These are phyloP conservation scores for Myathropa florea DNA, from an alignment of 2,888 invertebrate genomes.

Conservation along the genomic window DNA sequence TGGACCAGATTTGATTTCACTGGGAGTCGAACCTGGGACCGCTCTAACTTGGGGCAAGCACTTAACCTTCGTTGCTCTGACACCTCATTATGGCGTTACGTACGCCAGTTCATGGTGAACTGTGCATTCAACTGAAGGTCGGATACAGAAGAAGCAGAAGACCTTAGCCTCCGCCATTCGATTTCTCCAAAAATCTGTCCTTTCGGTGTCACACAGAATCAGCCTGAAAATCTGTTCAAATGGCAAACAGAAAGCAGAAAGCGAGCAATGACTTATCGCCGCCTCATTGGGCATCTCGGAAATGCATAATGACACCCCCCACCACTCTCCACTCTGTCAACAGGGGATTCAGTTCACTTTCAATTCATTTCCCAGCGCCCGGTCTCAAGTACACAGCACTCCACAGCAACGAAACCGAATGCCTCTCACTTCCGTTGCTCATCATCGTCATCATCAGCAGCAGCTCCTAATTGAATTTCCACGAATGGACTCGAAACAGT, in stretches of 20 bases:
- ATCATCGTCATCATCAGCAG: constrained; percentile 24
- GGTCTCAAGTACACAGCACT: constrained; percentile 6
- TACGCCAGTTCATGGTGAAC: too few species aligned
- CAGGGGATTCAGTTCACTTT: background rate
- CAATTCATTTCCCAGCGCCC: background rate
- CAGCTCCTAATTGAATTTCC: constrained; percentile 64
- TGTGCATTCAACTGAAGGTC: too few species aligned
- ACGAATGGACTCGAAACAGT: constrained; percentile 38
- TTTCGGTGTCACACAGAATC: too few species aligned
- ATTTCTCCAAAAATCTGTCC: too few species aligned
- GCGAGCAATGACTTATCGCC: background rate
- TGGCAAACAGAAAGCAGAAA: background rate
- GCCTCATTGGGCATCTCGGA: background rate
- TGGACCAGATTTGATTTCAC: too few species aligned
- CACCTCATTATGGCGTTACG: too few species aligned
- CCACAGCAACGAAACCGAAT: constrained; percentile 33
- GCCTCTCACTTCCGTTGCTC: constrained; percentile 35
- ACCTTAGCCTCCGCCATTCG: too few species aligned
- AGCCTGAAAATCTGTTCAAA: too few species aligned
- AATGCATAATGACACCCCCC: background rate
- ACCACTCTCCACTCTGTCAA: background rate
- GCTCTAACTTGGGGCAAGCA: too few species aligned
- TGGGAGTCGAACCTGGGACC: too few species aligned
- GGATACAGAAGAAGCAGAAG: too few species aligned
- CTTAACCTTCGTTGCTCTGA: too few species aligned